phyloP scores from a whole-genome alignment of 1,140 invertebrate species.

The Zaprionus davidi region DNA sequence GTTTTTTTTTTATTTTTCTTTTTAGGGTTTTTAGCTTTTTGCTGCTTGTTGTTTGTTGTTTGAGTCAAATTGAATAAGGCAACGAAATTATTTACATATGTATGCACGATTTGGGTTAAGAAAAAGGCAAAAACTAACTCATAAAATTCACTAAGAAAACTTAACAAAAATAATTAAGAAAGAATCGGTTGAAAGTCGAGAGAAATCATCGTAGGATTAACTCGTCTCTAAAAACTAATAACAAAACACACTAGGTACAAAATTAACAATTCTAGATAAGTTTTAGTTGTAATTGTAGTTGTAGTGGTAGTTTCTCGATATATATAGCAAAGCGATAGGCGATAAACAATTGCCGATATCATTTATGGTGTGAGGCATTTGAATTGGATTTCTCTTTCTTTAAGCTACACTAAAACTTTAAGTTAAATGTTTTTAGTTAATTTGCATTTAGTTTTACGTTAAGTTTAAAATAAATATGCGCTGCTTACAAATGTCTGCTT shows the following conservation, averaged over 20 bases:
- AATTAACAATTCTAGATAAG: slow-evolving; percentile 42
- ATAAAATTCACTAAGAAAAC: slow-evolving; percentile 50
- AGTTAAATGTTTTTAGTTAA: slow-evolving; percentile 57
- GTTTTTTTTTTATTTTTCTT: slow-evolving; percentile 43
- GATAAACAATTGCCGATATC: slow-evolving; percentile 9
- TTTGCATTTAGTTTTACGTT: slow-evolving; percentile 64
- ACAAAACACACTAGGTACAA: slow-evolving; percentile 42
- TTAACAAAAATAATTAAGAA: slow-evolving; percentile 45
- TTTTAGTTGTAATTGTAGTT: slow-evolving; percentile 13
- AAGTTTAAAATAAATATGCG: slow-evolving; percentile 76
- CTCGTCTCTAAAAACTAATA: slow-evolving; percentile 46
- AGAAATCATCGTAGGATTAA: slow-evolving; percentile 12
- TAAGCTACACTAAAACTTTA: slow-evolving; percentile 69
- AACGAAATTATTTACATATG: slow-evolving; percentile 81
- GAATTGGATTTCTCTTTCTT: slow-evolving; percentile 23
- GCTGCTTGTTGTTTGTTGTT: slow-evolving; percentile 42
- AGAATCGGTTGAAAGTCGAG: slow-evolving; percentile 14
- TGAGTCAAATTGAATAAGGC: slow-evolving; percentile 64
- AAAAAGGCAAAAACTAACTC: slow-evolving; percentile 47
- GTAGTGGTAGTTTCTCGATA: slow-evolving; percentile 28
- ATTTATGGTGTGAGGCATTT: slow-evolving; percentile 22
- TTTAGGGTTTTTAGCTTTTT: slow-evolving; percentile 34
- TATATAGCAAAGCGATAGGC: slow-evolving; percentile 11
- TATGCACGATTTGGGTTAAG: slow-evolving; percentile 46
- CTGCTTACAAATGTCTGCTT: slow-evolving; percentile 51